Percentiles rank a stretch among this genome's conserved stretches.
Evolutionary conservation across 2,888 invertebrate genomes (phyloP).

Genomic region (Amorpha juglandis): DNA sequence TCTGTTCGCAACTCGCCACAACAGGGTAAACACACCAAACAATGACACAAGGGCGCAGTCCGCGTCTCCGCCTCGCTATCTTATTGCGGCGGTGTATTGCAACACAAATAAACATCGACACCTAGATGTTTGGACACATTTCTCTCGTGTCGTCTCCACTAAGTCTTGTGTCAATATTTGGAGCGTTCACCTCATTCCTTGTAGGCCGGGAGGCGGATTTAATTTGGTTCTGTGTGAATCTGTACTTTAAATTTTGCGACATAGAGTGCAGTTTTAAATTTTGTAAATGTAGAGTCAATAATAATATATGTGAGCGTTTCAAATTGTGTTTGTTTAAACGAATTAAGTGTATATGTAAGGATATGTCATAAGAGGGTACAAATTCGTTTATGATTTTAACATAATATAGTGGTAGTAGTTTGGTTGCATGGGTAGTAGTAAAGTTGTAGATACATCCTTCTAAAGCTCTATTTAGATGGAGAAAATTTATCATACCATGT

Average conservation of each 20-base stretch:
- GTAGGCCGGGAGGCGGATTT: slow-evolving; percentile 29
- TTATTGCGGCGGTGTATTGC: slow-evolving; percentile 71
- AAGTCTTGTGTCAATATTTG: slow-evolving; percentile 77
- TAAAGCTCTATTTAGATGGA: too few species aligned
- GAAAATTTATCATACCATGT: too few species aligned
- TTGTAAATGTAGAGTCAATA: slow-evolving; percentile 9
- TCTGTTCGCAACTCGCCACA: slow-evolving; percentile 20
- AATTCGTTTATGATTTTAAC: slow-evolving; percentile 7
- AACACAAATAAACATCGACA: slow-evolving; percentile 72
- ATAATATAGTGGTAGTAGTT: background rate
- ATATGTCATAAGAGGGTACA: slow-evolving; percentile 35
- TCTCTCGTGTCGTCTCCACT: slow-evolving; percentile 69
- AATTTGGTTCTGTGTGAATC: slow-evolving; percentile 26
- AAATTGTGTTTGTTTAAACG: slow-evolving; percentile 55
- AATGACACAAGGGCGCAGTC: slow-evolving; percentile 35
- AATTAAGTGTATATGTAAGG: slow-evolving; percentile 53
- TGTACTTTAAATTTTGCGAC: slow-evolving; percentile 22
- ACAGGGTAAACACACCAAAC: slow-evolving; percentile 28
- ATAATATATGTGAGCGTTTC: slow-evolving; percentile 44
- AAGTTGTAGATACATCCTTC: too few species aligned
- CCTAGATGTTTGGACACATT: slow-evolving; percentile 74
- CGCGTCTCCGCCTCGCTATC: slow-evolving; percentile 40
- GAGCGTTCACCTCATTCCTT: slow-evolving; percentile 67
- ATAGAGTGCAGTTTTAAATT: slow-evolving; percentile 30
- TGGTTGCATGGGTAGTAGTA: background rate